phyloP scores from a whole-genome alignment of 2,888 invertebrate genomes.

The Caenorhabditis japonica region DNA sequence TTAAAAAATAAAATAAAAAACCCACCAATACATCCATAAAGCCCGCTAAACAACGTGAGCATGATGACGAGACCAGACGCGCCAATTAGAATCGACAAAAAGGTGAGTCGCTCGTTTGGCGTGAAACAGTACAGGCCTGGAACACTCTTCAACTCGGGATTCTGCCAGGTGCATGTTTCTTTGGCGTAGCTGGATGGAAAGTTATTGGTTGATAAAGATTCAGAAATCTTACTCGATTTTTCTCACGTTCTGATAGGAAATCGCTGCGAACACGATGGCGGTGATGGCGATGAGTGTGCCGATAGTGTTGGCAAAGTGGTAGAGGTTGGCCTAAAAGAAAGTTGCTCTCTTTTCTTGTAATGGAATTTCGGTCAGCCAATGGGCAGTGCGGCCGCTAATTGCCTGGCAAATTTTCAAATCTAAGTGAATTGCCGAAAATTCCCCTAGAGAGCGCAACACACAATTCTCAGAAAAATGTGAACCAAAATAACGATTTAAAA shows the following conservation, averaged over 20 bases:
- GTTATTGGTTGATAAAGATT: neutral
- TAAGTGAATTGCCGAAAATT: no score
- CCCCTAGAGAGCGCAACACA: no score
- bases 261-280: slow-evolving; percentile 40
- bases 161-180: slow-evolving; percentile 18
- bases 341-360: no score
- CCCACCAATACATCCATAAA: slow-evolving; percentile 52
- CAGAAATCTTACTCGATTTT: slow-evolving; percentile 9
- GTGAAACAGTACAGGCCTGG: slow-evolving; percentile 27
- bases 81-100: slow-evolving; percentile 43
- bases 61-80: slow-evolving; percentile 27
- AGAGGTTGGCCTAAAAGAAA: slow-evolving; percentile 42
- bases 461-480: no score
- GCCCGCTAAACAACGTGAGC: slow-evolving; percentile 32
- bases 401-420: no score
- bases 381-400: no score
- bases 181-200: slow-evolving; percentile 4
- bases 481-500: no score
- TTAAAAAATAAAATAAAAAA: no score
- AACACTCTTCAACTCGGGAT: neutral
- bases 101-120: slow-evolving; percentile 31
- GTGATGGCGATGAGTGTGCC: slow-evolving; percentile 28
- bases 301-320: slow-evolving; percentile 42
- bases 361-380: no score
- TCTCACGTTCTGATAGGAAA: slow-evolving; percentile 31